Evolutionary conservation across 2,113 vertebrate genomes (phyloP).

Genomic region (Fukomys damarensis): DNA sequence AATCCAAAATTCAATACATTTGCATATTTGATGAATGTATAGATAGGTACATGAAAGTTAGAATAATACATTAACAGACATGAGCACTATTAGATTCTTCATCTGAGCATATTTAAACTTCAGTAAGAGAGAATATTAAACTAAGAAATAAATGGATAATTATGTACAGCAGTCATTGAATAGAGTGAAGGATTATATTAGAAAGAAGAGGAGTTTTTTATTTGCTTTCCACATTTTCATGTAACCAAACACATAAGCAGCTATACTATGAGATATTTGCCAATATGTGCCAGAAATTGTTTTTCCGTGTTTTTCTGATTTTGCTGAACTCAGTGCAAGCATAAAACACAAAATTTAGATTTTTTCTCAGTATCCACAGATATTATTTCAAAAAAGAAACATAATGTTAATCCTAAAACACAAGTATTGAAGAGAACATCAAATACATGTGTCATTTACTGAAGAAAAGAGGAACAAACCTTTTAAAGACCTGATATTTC

Average conservation of each 20-base stretch:
- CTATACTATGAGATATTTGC: not conserved
- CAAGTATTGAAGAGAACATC: not conserved
- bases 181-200: not conserved
- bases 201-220: not conserved
- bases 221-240: not conserved
- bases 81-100: not conserved
- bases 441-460: not conserved
- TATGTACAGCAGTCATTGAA: not conserved
- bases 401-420: not conserved
- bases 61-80: not conserved
- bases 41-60: not conserved
- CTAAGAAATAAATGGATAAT: not conserved
- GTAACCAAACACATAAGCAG: not conserved
- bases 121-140: not conserved
- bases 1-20: not conserved
- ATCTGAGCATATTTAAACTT: not conserved
- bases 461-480: not conserved
- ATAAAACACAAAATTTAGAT: not conserved
- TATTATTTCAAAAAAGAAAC: constrained; percentile 26
- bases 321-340: not conserved
- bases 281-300: not conserved
- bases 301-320: not conserved
- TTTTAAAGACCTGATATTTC: not conserved
- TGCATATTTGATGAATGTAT: not conserved
- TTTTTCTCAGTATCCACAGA: not conserved